Evolutionary conservation across 2,888 invertebrate species (phyloP), one percentile per base, ranked within the genome.

Genomic region (Schizotus pectinicornis): DNA sequence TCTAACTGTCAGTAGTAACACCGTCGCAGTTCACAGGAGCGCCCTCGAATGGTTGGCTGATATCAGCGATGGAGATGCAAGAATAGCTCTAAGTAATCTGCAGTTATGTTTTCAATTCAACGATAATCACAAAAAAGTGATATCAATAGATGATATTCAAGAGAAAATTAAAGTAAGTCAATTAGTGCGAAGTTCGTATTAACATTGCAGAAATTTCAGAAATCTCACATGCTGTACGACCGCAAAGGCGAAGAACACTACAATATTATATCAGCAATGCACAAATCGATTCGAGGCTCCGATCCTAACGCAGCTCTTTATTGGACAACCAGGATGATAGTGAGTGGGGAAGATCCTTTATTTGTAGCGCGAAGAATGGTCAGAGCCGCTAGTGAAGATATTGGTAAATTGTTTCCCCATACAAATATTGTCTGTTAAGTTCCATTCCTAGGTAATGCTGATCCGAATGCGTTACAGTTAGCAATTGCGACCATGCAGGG

Each of bases 241-340:
- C 84, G 85, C 52, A 84, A 86, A 75, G 92, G 93, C 6, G 92
- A 93, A 46, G 90, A 92, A 72, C 92, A 93, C 78, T 93, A 92
- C 77, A 90, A 92, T 75, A 86, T 86, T 35, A 88, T 91, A 67
- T 93, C 92, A 1, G 93, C 93, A 0, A 80, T 93, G 65, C 92
- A 92, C 71, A 93, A 94, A 78, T 90, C 92, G 0, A 88, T 94
- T 47, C 83, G 93, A 65, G 92, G 92, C 0, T 86, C 90, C 11
- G 90, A 92, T 75, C 89, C 86, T 60, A 91, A 89, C 77, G 93
- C 92, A 1, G 86, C 93, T 8, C 77, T 94, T 35, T 93, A 93
- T 74, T 94, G 92, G 92, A 82, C 90, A 1, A 86, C 90, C 1
- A 83, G 93, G 59, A 92, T 92, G 84, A 79, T 93, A 65, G 83